Evolutionary conservation across 2,888 invertebrate genomes (phyloP), one percentile per base, ranked within the genome.

Genomic region (Drosophila barbarae): DNA sequence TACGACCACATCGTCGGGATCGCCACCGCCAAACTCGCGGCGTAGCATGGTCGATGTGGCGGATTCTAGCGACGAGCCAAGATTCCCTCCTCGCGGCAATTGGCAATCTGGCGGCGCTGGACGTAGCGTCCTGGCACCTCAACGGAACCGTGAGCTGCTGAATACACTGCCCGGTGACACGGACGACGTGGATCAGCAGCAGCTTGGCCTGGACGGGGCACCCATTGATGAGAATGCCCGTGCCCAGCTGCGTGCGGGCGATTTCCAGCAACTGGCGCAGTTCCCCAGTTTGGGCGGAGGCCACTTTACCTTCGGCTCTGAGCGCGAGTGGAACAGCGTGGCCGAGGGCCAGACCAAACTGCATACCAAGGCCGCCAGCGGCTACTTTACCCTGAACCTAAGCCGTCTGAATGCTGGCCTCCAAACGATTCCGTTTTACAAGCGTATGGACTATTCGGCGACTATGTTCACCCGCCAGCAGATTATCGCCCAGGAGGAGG

Each of bases 381-480:
- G 89, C 42, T 90, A 89, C 60, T 91, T 91, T 32, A 89, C 88
- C 0, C 72, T 91, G 1, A 89, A 91, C 72, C 77, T 90, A 2
- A 86, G 87, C 21, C 75, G 87, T 2, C 77, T 91, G 1, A 89
- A 89, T 30, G 83, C 83, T 21, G 90, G 90, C 0, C 76, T 91
- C n/a, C 84, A 87, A 59, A 89, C 90, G n/a, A 89, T 91, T 69
- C 90, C 91, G 0, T 91, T 90, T 65, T 89, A 90, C 73, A 89
- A 90, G 56, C 90, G 89, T 13, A 76, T 90, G 76, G 87, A 89
- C 47, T 89, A 89, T 41, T 70, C 89, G 0, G 73, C 88, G 0
- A 73, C 76, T 3, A 87, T 90, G 81, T 90, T 91, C 38, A 89
- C 87, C 3, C 89, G 88, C 54, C 81, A 88, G 32, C 85, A 89